These are phyloP conservation scores for Drosophila subquinaria DNA, from an alignment of 2,888 invertebrate genomes.

Conservation along the genomic window DNA sequence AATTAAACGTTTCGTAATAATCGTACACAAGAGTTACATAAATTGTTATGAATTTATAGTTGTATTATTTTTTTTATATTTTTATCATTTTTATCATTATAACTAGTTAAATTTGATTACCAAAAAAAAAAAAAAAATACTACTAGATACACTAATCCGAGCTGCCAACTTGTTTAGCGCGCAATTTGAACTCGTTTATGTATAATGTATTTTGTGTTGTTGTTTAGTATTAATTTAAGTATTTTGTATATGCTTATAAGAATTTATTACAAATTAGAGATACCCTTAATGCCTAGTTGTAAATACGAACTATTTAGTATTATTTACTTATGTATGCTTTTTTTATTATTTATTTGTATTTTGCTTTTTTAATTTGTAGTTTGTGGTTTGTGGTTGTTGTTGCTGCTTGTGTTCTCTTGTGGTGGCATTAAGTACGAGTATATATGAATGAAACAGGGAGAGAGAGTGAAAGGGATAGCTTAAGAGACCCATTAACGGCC, in stretches of 20 bases:
- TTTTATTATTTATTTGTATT: constrained; percentile 1
- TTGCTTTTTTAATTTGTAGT: constrained; percentile 4
- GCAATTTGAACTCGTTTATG: constrained; percentile 47
- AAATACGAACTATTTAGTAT: constrained; percentile 47
- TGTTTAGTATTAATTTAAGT: constrained; percentile 38
- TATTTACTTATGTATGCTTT: constrained; percentile 24
- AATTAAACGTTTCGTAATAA: constrained; percentile 79
- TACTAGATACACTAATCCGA: constrained; percentile 18
- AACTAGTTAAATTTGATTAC: constrained; percentile 30
- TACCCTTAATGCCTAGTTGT: constrained; percentile 51
- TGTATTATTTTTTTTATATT: constrained; percentile 23
- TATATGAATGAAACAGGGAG: constrained; percentile 13
- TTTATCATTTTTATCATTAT: constrained; percentile 34
- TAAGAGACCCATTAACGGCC: neutral
- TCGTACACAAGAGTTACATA: constrained; percentile 60
- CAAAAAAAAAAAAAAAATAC: constrained; percentile 44
- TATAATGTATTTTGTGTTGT: constrained; percentile 14
- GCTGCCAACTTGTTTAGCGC: constrained; percentile 31
- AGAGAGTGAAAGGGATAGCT: constrained; percentile 7
- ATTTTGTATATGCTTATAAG: constrained; percentile 50
- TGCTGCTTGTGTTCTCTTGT: constrained; percentile 41
- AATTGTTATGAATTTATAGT: constrained; percentile 54
- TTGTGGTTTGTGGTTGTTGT: constrained; percentile 15
- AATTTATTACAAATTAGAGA: constrained; percentile 52
- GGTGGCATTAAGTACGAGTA: constrained; percentile 40